These are phyloP conservation scores for Lutjanus argentimaculatus DNA, from an alignment of 2,797 vertebrate species.

Conservation along the genomic window DNA sequence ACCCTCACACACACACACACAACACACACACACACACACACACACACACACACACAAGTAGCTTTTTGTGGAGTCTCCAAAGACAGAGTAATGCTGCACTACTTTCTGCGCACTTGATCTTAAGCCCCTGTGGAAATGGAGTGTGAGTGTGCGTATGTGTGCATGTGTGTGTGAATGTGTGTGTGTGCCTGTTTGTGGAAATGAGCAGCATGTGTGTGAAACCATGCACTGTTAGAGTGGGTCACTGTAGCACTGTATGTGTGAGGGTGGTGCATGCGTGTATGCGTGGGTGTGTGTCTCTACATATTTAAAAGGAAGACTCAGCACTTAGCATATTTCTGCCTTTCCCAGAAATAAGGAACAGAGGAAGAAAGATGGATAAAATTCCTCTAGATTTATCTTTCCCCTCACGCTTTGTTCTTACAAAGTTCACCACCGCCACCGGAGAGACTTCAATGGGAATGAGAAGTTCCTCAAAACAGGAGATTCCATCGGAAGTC, in stretches of 20 bases:
- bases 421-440: neutral
- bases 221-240: slow-evolving; percentile 19
- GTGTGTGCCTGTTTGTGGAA: slow-evolving; percentile 8
- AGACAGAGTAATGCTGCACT: slow-evolving; percentile 58
- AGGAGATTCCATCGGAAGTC: slow-evolving; percentile 39
- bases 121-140: slow-evolving; percentile 38
- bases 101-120: slow-evolving; percentile 59
- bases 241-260: slow-evolving; percentile 19
- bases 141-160: neutral
- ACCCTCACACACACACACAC: too few relatives aligned
- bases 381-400: slow-evolving; percentile 18
- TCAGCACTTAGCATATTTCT: slow-evolving; percentile 8
- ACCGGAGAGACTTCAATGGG: neutral
- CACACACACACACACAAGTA: slow-evolving; percentile 27
- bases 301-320: slow-evolving; percentile 49
- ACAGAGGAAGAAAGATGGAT: neutral
- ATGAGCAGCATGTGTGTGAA: slow-evolving; percentile 7
- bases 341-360: slow-evolving; percentile 2
- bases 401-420: slow-evolving; percentile 12
- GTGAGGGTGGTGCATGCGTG: slow-evolving; percentile 18
- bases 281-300: slow-evolving; percentile 28
- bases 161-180: neutral
- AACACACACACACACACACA: slow-evolving; percentile 1
- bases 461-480: slow-evolving; percentile 20
- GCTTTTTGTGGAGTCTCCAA: slow-evolving; percentile 64